phyloP scores from a whole-genome alignment of 2,888 invertebrate species.

The Cryptocephalus moraei region DNA sequence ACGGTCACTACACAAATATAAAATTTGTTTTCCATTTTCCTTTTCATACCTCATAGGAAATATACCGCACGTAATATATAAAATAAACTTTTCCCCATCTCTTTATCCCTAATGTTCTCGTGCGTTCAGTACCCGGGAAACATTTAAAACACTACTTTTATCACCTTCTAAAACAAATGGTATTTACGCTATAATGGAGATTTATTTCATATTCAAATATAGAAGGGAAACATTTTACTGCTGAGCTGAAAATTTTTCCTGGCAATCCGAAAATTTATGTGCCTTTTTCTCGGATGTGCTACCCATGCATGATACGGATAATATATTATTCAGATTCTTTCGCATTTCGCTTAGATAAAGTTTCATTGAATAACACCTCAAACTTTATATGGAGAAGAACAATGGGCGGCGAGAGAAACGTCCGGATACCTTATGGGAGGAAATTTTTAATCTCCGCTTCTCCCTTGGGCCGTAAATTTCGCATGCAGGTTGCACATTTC shows the following conservation, averaged over 20 bases:
- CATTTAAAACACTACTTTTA: not conserved
- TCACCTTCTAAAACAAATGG: constrained; percentile 14
- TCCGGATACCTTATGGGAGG: no score
- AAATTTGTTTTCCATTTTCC: no score
- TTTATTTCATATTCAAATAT: constrained; percentile 24
- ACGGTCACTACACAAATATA: no score
- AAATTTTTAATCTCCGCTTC: no score
- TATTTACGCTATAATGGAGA: constrained; percentile 19
- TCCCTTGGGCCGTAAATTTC: no score
- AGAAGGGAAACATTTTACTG: constrained; percentile 26
- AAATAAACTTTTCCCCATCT: no score
- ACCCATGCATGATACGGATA: constrained; percentile 27
- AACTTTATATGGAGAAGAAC: constrained; percentile 1
- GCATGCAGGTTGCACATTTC: no score
- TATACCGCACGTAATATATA: no score
- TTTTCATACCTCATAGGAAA: no score
- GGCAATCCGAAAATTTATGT: constrained; percentile 33
- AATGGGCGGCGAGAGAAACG: not conserved
- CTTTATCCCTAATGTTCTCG: no score
- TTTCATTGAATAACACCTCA: constrained; percentile 22
- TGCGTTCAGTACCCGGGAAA: no score
- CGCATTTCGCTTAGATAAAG: constrained; percentile 22
- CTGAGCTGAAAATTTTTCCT: constrained; percentile 30
- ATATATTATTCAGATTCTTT: constrained; percentile 31
- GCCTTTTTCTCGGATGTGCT: constrained; percentile 26